Conservation (phyloP, 2,888 invertebrate species). For the Protodeltote pygarga region DNA sequence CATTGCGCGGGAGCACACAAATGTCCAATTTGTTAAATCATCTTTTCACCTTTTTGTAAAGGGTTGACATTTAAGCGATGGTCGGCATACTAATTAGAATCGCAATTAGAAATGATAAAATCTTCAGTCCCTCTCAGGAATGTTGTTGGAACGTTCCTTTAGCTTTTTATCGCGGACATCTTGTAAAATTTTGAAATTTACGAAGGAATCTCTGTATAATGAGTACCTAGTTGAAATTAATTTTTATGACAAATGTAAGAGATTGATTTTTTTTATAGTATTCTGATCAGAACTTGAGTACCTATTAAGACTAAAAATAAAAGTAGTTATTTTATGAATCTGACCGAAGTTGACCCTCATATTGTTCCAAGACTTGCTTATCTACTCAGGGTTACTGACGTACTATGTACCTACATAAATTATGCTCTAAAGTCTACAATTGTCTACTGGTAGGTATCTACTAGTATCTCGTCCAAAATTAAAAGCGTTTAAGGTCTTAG, state of each 20-base stretch:
- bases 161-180: constrained; percentile 30
- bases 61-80: constrained; percentile 54
- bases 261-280: not conserved
- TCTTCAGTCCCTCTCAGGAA: constrained; percentile 49
- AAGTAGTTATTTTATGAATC: constrained; percentile 17
- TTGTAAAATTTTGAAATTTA: constrained; percentile 31
- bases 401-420: constrained; percentile 23
- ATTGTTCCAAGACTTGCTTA: constrained; percentile 39
- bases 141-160: constrained; percentile 43
- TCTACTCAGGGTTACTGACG: constrained; percentile 31
- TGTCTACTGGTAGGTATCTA: constrained; percentile 4
- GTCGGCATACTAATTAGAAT: constrained; percentile 62
- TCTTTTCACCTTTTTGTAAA: constrained; percentile 50
- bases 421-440: constrained; percentile 25
- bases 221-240: constrained; percentile 14
- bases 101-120: constrained; percentile 61
- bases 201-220: constrained; percentile 24
- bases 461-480: not conserved
- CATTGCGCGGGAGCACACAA: constrained; percentile 29
- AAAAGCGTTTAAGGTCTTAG: not conserved
- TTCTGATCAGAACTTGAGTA: constrained; percentile 4
- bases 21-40: constrained; percentile 52
- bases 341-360: constrained; percentile 34
- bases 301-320: constrained; percentile 12
- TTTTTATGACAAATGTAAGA: constrained; percentile 2